Evolutionary conservation across 2,888 invertebrate species (phyloP).

Genomic region (Steinernema carpocapsae): DNA sequence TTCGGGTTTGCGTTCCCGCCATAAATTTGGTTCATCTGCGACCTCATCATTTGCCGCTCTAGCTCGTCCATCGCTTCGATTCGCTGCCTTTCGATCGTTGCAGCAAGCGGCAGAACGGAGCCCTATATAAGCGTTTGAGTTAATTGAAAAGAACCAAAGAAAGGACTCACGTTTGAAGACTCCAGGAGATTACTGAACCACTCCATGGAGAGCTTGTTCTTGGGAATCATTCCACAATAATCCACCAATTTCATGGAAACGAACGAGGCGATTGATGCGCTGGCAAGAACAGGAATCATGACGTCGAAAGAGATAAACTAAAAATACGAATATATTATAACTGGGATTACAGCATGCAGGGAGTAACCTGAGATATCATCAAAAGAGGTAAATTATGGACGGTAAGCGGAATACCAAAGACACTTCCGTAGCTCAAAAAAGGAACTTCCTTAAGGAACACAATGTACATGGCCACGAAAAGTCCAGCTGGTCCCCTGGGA

Average conservation of each 20-base stretch:
- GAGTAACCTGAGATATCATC: slow-evolving; percentile 1
- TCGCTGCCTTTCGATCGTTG: slow-evolving; percentile 11
- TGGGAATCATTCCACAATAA: background rate
- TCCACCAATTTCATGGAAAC: background rate
- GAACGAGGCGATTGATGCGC: background rate
- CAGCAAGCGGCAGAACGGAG: background rate
- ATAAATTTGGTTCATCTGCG: slow-evolving; percentile 25
- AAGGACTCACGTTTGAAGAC: background rate
- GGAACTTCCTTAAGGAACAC: slow-evolving; percentile 3
- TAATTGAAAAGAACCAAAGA: background rate
- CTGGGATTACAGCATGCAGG: background rate
- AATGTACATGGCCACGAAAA: background rate
- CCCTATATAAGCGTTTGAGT: slow-evolving; percentile 4
- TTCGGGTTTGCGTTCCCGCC: background rate
- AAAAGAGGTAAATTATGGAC: background rate
- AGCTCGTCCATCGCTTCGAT: slow-evolving; percentile 26
- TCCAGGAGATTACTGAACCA: background rate
- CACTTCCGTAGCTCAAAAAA: background rate
- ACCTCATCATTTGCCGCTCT: slow-evolving; percentile 12
- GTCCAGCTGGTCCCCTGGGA: background rate
- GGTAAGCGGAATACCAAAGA: slow-evolving; percentile 7
- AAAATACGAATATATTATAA: background rate
- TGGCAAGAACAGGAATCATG: background rate
- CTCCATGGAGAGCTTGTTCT: background rate
- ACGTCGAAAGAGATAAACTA: background rate